Evolutionary conservation across 1,140 invertebrate genomes (phyloP), one percentile per base, ranked within the genome.

Genomic region (Colletes latitarsis): DNA sequence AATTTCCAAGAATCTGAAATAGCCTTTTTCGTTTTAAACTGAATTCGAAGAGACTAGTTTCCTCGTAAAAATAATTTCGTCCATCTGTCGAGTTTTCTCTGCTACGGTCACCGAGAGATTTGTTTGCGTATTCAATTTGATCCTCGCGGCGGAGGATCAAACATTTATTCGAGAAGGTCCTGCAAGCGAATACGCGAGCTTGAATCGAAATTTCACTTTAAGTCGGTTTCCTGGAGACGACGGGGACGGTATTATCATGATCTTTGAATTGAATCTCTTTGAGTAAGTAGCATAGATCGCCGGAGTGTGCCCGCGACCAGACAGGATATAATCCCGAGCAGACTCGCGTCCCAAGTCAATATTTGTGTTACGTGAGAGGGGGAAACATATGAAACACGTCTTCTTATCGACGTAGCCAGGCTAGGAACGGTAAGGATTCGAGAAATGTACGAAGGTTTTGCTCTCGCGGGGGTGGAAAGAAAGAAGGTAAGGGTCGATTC

Each of bases 311-410:
- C 67, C 52, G 67, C 73, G 71, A 85, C 64, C 83, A 78, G 80
- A 75, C 83, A 71, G 83, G 70, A 82, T 78, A 74, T 74, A 85
- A 62, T 75, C 79, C 84, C 58, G 78, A 41, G 72, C 68, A 76
- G 83, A 81, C 73, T 58, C 72, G 58, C 52, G 53, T 76, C 69
- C 84, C 84, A 58, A 83, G 81, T 86, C 76, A 86, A 86, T 83
- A 86, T 86, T 86, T 86, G 69, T 76, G 39, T 63, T 85, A 58
- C 67, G 60, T 5, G 6, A 67, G 83, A 57, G 55, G 53, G 73
- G 72, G 64, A 49, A 74, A 63, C 39, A 55, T 71, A 68, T 58
- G 72, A 84, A 81, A 81, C 63, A 53, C 70, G 82, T 64, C 68
- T 81, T 71, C 67, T 49, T 6, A 43, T 66, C 49, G 76, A 64